Percentiles rank a stretch among this genome's conserved stretches.
phyloP scores from a whole-genome alignment of 2,113 vertebrate species.

The Vulpes lagopus region DNA sequence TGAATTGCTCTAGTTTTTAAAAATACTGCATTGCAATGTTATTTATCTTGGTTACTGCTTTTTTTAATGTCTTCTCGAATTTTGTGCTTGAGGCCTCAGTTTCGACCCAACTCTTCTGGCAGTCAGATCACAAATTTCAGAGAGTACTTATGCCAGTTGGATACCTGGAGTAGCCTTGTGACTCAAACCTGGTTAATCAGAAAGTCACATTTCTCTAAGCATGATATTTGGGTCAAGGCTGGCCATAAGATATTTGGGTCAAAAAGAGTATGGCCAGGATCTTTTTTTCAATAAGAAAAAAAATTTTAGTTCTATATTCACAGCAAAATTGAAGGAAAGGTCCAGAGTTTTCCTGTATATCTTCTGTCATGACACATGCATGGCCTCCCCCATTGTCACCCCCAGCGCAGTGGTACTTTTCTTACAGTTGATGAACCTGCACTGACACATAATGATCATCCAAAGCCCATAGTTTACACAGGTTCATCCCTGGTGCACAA shows the following conservation, averaged over 20 bases:
- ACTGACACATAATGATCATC: neutral
- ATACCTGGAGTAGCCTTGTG: neutral
- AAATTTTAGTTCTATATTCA: neutral
- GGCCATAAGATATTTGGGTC: neutral
- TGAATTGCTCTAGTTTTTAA: neutral
- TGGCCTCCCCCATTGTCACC: neutral
- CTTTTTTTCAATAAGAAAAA: neutral
- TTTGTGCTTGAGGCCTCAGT: neutral
- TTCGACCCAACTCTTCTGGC: neutral
- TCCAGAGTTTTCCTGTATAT: neutral
- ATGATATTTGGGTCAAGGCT: neutral
- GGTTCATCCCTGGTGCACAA: neutral
- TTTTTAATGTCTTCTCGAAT: neutral
- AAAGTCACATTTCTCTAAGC: neutral
- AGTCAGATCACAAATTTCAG: neutral
- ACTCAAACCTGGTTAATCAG: neutral
- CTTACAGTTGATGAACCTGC: neutral
- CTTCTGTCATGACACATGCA: neutral
- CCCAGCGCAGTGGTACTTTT: neutral
- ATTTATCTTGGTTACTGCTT: neutral
- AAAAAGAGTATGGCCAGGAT: neutral
- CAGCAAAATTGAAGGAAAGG: neutral
- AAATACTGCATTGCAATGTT: neutral
- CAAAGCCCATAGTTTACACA: neutral
- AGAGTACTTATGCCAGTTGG: neutral